A percentile compares a stretch with the other conserved stretches of the same genome.
phyloP scores from a whole-genome alignment of 2,797 vertebrate species.

The Acrossocheilus fasciatus region DNA sequence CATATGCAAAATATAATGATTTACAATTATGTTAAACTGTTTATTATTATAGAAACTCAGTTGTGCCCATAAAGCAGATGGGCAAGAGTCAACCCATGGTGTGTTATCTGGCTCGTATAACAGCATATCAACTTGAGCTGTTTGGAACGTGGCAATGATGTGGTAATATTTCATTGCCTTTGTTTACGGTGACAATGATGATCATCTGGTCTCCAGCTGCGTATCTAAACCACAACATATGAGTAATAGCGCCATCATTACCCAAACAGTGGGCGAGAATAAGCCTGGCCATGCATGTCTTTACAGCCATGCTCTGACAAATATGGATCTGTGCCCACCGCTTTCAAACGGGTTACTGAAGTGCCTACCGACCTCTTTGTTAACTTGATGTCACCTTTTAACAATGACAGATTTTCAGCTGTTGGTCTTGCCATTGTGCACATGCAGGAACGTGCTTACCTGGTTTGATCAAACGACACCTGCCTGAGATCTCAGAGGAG shows the following conservation, averaged over 20 bases:
- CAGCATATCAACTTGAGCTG: constrained; percentile 39
- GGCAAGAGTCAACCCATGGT: constrained; percentile 40
- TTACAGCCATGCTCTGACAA: constrained; percentile 26
- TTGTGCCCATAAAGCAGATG: constrained; percentile 32
- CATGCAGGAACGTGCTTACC: constrained; percentile 26
- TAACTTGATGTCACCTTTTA: constrained; percentile 54
- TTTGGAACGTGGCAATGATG: constrained; percentile 52
- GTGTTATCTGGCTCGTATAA: constrained; percentile 48
- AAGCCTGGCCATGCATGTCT: constrained; percentile 32
- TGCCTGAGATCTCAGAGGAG: constrained; percentile 54
- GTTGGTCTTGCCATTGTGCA: constrained; percentile 21
- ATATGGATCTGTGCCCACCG: constrained; percentile 44
- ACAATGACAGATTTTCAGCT: constrained; percentile 56
- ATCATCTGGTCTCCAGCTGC: constrained; percentile 59
- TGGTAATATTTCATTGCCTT: constrained; percentile 47
- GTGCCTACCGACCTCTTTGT: constrained; percentile 53
- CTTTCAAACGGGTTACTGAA: constrained; percentile 43
- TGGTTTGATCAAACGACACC: constrained; percentile 57
- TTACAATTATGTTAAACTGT: neutral
- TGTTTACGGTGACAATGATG: constrained; percentile 51
- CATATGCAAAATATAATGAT: neutral
- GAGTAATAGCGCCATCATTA: constrained; percentile 58
- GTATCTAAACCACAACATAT: constrained; percentile 49
- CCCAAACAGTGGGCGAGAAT: constrained; percentile 41
- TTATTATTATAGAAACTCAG: neutral